Base-by-base conservation (phyloP, 2,888 invertebrate genomes). In the Drosophila birchii region DNA sequence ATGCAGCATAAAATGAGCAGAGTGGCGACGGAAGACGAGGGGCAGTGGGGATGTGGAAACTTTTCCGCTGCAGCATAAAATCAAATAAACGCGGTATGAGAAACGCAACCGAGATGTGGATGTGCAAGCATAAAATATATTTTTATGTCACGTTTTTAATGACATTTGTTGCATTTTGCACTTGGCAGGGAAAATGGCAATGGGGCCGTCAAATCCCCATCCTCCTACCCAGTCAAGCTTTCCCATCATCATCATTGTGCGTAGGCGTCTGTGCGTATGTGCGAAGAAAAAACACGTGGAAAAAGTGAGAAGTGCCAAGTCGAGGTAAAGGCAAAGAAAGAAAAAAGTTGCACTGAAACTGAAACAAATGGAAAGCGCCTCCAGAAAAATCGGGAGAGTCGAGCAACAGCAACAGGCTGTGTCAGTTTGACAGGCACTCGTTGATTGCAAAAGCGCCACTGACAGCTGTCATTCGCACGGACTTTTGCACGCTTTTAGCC, bases 101-200 rank as follows among this genome's bases (percentile, higher is more conserved):
- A 60, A 60, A 47, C 45, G 56, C 56, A 41, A 47, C 23, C 44
- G 63, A 62, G 57, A 47, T 72, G 73, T 55, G 73, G 63, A 75
- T 51, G 34, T 20, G 71, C 64, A 62, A 73, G 78, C 69, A 78
- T 84, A 81, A 78, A 86, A 84, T 80, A 86, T 88, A 75, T 81
- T 86, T 86, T 88, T 86, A 88, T 86, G 79, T 78, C 84, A 78
- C 79, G 62, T 75, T 86, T 86, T 86, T 88, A 88, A 86, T 86
- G 88, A 86, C 86, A 88, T 86, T 86, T 86, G 86, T 88, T 79
- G 84, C 88, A 84, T 80, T 81, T 77, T 67, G 68, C 68, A 78
- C 76, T 76, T 78, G 80, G 70, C 64, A 41, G 71, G 45, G 11
- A 32, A 26, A 47, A 45, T 36, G 8, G 20, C 45, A 23, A 23